Conservation (phyloP, 1,140 invertebrate species). For the Pygmarrhopalites habei region DNA sequence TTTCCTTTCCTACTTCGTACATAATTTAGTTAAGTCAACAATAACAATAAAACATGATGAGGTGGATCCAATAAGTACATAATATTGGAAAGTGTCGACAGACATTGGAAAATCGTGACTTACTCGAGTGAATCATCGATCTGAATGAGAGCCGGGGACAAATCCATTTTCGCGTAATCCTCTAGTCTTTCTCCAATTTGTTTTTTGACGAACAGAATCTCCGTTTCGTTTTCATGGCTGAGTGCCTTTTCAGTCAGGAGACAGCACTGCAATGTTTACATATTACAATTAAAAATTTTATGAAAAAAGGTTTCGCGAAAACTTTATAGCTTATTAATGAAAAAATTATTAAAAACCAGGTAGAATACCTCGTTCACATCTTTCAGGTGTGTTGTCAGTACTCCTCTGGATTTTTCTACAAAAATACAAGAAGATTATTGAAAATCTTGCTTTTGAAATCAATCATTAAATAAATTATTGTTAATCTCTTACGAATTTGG, state of each 20-base stretch:
- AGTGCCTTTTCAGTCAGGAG: constrained; percentile 49
- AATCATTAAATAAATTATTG: background rate
- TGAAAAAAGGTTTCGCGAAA: too few relatives aligned
- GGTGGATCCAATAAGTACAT: too few relatives aligned
- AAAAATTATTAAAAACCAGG: too few relatives aligned
- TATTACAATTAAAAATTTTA: too few relatives aligned
- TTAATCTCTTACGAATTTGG: constrained; percentile 41
- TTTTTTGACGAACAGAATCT: constrained; percentile 51
- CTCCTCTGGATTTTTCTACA: constrained; percentile 43
- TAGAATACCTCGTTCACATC: constrained; percentile 47
- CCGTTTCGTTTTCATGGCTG: constrained; percentile 48
- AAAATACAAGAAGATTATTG: background rate
- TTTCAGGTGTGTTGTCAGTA: constrained; percentile 45
- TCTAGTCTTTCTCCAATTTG: constrained; percentile 50
- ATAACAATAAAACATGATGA: too few relatives aligned
- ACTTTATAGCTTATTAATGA: too few relatives aligned
- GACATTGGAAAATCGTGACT: too few relatives aligned
- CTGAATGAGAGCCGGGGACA: constrained; percentile 9
- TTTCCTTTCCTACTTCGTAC: too few relatives aligned
- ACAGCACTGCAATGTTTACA: too few relatives aligned
- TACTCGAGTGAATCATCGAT: constrained; percentile 37
- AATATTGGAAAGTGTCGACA: too few relatives aligned
- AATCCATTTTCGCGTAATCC: constrained; percentile 44
- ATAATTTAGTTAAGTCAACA: too few relatives aligned
- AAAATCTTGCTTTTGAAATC: too few relatives aligned